phyloP scores from a whole-genome alignment of 2,113 vertebrate species.

The Lasiurus cinereus region DNA sequence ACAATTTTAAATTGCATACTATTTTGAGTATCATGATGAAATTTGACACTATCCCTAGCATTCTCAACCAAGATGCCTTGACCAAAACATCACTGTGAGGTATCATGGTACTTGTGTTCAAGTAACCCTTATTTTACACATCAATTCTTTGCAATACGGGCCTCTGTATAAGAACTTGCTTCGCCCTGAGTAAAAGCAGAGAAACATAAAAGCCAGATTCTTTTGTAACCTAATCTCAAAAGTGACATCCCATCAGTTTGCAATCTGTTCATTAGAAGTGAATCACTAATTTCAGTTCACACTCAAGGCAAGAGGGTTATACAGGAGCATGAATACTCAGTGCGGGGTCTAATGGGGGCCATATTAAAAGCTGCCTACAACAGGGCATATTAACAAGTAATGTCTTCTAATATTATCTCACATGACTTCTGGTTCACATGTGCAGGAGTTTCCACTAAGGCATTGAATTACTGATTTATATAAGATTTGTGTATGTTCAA shows the following conservation, averaged over 20 bases:
- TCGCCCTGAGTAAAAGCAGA: neutral
- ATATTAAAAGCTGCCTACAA: neutral
- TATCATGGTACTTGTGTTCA: neutral
- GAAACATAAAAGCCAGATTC: neutral
- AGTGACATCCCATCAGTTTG: neutral
- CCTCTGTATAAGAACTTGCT: neutral
- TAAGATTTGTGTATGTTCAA: neutral
- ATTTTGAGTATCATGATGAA: neutral
- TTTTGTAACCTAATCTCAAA: slow-evolving; percentile 27
- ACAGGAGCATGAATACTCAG: neutral
- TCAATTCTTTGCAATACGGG: neutral
- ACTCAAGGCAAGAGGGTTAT: neutral
- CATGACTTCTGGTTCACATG: neutral
- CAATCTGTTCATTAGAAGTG: neutral
- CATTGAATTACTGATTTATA: neutral
- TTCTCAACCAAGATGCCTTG: neutral
- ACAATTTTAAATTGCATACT: neutral
- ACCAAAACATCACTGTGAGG: neutral
- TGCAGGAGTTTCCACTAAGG: neutral
- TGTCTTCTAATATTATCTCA: neutral
- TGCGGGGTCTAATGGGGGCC: neutral
- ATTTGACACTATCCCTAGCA: neutral
- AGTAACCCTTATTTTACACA: neutral
- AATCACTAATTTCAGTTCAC: neutral
- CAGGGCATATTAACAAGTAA: neutral